Evolutionary conservation across 2,113 vertebrate genomes (phyloP), one percentile per base, ranked within the genome.

Genomic region (Sminthopsis crassicaudata): DNA sequence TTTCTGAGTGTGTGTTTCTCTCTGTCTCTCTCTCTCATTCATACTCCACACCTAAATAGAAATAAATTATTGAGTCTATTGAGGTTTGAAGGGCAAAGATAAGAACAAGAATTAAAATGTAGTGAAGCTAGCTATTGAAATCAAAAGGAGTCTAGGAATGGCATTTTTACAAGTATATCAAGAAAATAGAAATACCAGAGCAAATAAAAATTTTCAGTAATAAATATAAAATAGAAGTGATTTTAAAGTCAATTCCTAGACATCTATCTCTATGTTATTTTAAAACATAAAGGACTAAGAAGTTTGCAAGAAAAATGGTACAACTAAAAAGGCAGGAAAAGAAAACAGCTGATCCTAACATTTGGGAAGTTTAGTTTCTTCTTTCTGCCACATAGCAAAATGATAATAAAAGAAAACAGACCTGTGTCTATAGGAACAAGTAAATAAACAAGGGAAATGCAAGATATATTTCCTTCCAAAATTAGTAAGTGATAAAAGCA

Each of bases 231-330:
- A 67, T 76, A 48, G 50, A 96, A 94, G 52, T 54, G 0, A 89
- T 51, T 93, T 94, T 76, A 7, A 54, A 91, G 0, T 48, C 51
- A 3, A 14, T 0, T 91, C 4, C 46, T 30, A 90, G 57, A 16
- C 9, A 76, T 89, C 92, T 14, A 94, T 3, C 6, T 92, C 7
- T 2, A 7, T 46, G 42, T 95, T 55, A 91, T 22, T 54, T 93
- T 84, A 95, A 76, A 93, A 42, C 0, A 89, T 6, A 0, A 26
- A 89, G 4, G 46, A 0, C 90, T 76, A 76, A 96, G 54, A 55
- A 48, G 3, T 11, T 53, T 94, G 14, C 46, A 94, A 95, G 93
- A 36, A 93, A 92, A 94, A 51, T 46, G 51, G 3, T 53, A 90
- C 0, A 22, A 53, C n/a, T 11, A 19, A n/a, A 27, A 90, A 96